Evolutionary conservation across 2,113 vertebrate species (phyloP).

Genomic region (Oreocharis arfaki): DNA sequence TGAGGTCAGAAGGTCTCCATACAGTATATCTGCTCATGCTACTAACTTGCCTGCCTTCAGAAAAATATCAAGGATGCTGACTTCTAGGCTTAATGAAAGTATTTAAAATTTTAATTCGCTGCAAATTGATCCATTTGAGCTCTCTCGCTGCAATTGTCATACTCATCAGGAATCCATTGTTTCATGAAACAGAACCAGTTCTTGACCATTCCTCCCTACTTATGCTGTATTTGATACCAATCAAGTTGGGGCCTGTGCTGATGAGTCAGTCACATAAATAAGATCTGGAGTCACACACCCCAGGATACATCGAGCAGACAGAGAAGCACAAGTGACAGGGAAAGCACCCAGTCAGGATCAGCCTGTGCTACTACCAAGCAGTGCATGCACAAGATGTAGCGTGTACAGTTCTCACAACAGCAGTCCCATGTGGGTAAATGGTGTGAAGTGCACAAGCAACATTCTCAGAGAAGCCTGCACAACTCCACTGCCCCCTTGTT

Average conservation of each 20-base stretch:
- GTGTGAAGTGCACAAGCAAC: not conserved
- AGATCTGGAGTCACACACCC: not conserved
- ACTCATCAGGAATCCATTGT: not conserved
- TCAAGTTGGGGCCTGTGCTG: not conserved
- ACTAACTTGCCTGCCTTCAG: not conserved
- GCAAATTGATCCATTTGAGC: not conserved
- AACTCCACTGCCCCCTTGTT: not conserved
- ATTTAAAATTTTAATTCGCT: not conserved
- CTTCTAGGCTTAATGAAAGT: not conserved
- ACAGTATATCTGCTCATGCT: not conserved
- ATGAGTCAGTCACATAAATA: not conserved
- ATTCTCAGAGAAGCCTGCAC: not conserved
- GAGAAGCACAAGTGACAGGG: not conserved
- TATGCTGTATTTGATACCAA: not conserved
- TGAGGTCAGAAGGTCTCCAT: not conserved
- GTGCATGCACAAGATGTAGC: not conserved
- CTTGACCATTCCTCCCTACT: not conserved
- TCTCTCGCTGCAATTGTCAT: not conserved
- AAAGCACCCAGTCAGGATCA: not conserved
- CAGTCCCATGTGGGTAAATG: fast-evolving
- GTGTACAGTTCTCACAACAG: not conserved
- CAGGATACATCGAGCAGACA: not conserved
- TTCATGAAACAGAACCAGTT: not conserved
- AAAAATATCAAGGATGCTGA: not conserved
- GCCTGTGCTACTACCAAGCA: not conserved